Conservation (phyloP, 2,797 vertebrate genomes). For the Falco biarmicus region DNA sequence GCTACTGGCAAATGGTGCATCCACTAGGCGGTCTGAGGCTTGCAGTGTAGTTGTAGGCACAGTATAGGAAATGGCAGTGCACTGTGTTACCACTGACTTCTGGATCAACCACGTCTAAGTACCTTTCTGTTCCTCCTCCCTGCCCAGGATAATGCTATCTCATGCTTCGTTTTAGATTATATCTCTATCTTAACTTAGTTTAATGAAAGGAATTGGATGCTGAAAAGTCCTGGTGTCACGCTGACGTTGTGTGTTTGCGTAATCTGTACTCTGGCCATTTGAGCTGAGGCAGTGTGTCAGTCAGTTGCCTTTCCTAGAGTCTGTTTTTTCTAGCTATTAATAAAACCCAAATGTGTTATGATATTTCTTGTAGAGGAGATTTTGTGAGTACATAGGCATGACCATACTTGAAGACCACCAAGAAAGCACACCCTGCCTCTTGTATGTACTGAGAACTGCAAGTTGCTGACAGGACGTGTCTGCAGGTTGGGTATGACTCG, state of each 20-base stretch:
- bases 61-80: background rate
- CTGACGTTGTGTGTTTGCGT: background rate
- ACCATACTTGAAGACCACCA: background rate
- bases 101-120: background rate
- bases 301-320: background rate
- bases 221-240: background rate
- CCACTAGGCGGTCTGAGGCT: background rate
- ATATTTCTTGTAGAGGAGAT: background rate
- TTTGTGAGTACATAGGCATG: background rate
- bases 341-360: background rate
- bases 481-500: background rate
- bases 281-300: background rate
- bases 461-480: fast-evolving
- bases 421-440: background rate
- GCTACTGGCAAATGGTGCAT: background rate
- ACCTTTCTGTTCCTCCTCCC: background rate
- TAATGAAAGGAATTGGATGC: background rate
- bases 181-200: background rate
- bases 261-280: background rate
- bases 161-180: background rate
- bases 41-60: background rate
- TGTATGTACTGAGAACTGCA: background rate
- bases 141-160: background rate
- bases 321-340: background rate
- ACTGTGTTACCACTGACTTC: background rate